These are phyloP conservation scores for Bombylius major DNA, from an alignment of 2,888 invertebrate genomes.

Conservation along the genomic window DNA sequence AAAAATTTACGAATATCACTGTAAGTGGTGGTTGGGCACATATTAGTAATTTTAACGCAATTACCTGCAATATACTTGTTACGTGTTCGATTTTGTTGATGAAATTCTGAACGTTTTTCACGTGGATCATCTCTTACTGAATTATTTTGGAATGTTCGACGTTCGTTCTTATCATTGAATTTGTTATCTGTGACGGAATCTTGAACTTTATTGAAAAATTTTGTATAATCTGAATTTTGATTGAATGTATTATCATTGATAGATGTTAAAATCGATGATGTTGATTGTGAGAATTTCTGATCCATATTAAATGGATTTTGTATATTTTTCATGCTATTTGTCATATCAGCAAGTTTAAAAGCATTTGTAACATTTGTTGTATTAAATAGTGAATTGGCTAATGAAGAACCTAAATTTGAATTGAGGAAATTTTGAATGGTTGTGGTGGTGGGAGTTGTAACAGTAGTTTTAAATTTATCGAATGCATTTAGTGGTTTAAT, in stretches of 20 bases:
- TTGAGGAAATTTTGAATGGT: constrained; percentile 6
- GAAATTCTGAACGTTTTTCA: background rate
- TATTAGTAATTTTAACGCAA: constrained; percentile 60
- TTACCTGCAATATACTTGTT: constrained; percentile 15
- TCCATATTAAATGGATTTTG: constrained; percentile 10
- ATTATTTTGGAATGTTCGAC: background rate
- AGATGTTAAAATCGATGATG: too few relatives aligned
- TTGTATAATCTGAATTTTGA: too few relatives aligned
- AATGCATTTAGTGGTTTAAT: too few relatives aligned
- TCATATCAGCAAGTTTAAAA: too few relatives aligned
- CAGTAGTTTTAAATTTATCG: too few relatives aligned
- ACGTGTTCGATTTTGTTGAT: background rate
- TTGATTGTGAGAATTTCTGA: background rate
- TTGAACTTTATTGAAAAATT: too few relatives aligned
- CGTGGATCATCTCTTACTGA: background rate
- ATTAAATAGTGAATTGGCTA: background rate
- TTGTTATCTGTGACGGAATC: too few relatives aligned
- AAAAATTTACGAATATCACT: constrained; percentile 75
- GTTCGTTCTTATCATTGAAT: too few relatives aligned
- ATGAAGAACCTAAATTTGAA: background rate
- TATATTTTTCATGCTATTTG: background rate
- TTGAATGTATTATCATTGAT: too few relatives aligned
- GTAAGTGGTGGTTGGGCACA: constrained; percentile 63
- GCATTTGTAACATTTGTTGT: background rate
- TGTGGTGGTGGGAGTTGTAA: background rate